A percentile compares a stretch with the other conserved stretches of the same genome.
Conservation (phyloP, 1,140 invertebrate species). For the Cataglyphis hispanica region DNA sequence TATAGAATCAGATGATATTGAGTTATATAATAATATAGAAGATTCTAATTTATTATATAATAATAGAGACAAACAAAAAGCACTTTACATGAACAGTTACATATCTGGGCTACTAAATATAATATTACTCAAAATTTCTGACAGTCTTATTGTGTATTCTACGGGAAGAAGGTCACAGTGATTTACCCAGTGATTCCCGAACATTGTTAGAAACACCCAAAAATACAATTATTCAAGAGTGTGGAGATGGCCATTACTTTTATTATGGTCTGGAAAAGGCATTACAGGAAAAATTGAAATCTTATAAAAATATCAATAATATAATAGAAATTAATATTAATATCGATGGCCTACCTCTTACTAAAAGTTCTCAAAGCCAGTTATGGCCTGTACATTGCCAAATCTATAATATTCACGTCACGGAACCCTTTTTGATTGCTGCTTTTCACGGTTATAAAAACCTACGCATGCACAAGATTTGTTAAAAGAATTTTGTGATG, state of each 20-base stretch:
- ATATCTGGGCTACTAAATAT: background rate
- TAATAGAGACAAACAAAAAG: background rate
- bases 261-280: background rate
- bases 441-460: background rate
- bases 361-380: background rate
- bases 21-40: too few species aligned
- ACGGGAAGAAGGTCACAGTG: background rate
- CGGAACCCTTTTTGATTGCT: background rate
- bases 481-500: conserved; percentile 1
- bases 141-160: background rate
- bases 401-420: background rate
- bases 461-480: background rate
- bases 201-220: background rate
- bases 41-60: too few species aligned
- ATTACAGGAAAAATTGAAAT: background rate
- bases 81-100: background rate
- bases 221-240: background rate
- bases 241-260: background rate
- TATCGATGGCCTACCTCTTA: background rate
- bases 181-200: background rate
- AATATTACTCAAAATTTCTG: background rate
- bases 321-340: background rate
- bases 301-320: background rate
- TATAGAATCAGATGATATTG: too few species aligned
- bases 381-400: background rate